Conservation (phyloP, 1,140 invertebrate genomes). For the Andricus grossulariae region DNA sequence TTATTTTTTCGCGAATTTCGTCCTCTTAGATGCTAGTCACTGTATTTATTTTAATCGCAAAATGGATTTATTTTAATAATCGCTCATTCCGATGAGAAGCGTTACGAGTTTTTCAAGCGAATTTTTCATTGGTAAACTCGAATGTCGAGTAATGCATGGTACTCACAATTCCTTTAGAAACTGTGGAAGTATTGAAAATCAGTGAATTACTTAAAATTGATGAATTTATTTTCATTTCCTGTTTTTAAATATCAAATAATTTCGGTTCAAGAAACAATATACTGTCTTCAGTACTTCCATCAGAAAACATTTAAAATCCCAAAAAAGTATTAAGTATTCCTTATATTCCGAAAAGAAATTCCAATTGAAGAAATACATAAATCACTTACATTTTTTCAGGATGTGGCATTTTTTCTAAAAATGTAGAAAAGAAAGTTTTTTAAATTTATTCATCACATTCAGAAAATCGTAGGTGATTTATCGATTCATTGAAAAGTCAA, state of each 20-base stretch:
- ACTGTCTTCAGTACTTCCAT: slow-evolving; percentile 1
- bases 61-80: slow-evolving; percentile 14
- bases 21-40: not conserved
- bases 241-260: no score
- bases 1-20: not conserved
- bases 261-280: no score
- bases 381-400: slow-evolving; percentile 5
- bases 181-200: not conserved
- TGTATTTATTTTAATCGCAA: slow-evolving; percentile 12
- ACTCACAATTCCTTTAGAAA: not conserved
- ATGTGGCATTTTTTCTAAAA: not conserved
- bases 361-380: not conserved
- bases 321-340: not conserved
- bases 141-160: slow-evolving; percentile 16
- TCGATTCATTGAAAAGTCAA: not conserved
- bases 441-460: not conserved
- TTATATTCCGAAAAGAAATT: not conserved
- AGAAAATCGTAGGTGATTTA: not conserved
- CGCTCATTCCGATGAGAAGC: slow-evolving; percentile 18
- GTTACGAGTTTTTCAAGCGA: slow-evolving; percentile 6
- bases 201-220: not conserved
- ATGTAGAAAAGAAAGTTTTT: not conserved
- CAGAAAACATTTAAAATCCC: not conserved
- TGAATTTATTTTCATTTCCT: not conserved
- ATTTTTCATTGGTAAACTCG: not conserved